Base-by-base conservation (phyloP, 1,140 invertebrate genomes). In the Pissodes strobi region DNA sequence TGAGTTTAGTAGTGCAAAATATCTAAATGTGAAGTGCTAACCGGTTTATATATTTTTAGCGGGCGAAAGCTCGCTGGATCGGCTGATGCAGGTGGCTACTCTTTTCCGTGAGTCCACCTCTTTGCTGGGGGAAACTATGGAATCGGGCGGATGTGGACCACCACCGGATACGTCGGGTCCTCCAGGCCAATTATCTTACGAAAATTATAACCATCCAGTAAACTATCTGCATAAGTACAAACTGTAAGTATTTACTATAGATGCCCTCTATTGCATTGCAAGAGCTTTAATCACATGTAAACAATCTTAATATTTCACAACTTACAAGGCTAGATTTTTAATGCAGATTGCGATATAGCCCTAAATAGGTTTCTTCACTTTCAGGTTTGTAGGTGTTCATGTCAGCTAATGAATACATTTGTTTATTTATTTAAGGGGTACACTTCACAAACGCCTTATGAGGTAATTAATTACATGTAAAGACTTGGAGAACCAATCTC, bases 101-200 rank as follows among this genome's bases (percentile, higher is more conserved):
- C 74, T 88, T 73, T 88, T 88, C 76, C 82, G 86, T 66, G 86
- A 88, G 79, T 85, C 85, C 73, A 83, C 86, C 72, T 86, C 85
- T 72, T 81, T 88, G 73, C 79, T 87, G 67, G 86, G 86, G 71
- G 86, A 85, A 68, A 82, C 81, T 51, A 87, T 80, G 74, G 80
- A 85, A 75, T 82, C 79, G 71, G 73, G 72, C 69, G 75, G 72
- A 69, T 77, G 68, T 72, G 75, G 66, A 59, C 64, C 64, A 49
- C 69, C 52, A 70, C 66, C 67, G 62, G 76, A 65, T 64, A 73
- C 60, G 57, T 74, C 37, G 69, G 67, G 64, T 70, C 71, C 69
- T 52, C 73, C 71, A 63, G 69, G 66, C 67, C 64, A 76, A 57
- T 67, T 76, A 55, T 39, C 77, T 66, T 78, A 79, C 62, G 74